Conservation (phyloP, 1,140 invertebrate genomes). For the Vanessa atalanta region DNA sequence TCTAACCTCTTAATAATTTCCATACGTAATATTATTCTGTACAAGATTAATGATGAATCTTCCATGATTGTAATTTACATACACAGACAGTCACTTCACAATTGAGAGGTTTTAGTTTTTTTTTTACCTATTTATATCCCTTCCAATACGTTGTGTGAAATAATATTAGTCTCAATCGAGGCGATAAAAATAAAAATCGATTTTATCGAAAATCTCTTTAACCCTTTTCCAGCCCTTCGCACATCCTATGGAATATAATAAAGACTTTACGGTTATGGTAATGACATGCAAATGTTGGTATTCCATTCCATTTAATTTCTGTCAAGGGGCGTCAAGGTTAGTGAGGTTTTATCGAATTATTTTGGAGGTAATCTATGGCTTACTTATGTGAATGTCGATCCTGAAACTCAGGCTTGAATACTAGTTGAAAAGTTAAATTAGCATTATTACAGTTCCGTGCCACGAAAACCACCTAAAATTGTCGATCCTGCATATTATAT, state of each 20-base stretch:
- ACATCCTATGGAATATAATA: slow-evolving; percentile 16
- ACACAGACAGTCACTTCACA: background rate
- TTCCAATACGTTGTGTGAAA: background rate
- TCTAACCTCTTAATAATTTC: too few species aligned
- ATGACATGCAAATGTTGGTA: slow-evolving; percentile 17
- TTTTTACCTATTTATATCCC: background rate
- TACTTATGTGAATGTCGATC: too few species aligned
- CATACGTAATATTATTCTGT: too few species aligned
- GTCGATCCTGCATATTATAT: too few species aligned
- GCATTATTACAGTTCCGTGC: too few species aligned
- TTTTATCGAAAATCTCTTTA: slow-evolving; percentile 23
- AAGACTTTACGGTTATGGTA: slow-evolving; percentile 20
- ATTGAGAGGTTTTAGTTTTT: background rate
- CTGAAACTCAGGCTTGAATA: too few species aligned
- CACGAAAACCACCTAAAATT: too few species aligned
- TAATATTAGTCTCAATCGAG: slow-evolving; percentile 21
- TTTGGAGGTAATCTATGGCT: background rate
- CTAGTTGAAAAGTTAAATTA: too few species aligned
- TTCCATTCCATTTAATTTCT: slow-evolving; percentile 16
- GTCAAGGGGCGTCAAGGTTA: background rate
- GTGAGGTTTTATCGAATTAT: background rate
- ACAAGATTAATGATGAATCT: too few species aligned
- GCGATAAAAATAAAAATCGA: slow-evolving; percentile 18
- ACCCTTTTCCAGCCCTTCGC: slow-evolving; percentile 15
- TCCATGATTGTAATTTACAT: background rate